Conservation (phyloP, 2,113 vertebrate species). For the Copsychus sechellarum region DNA sequence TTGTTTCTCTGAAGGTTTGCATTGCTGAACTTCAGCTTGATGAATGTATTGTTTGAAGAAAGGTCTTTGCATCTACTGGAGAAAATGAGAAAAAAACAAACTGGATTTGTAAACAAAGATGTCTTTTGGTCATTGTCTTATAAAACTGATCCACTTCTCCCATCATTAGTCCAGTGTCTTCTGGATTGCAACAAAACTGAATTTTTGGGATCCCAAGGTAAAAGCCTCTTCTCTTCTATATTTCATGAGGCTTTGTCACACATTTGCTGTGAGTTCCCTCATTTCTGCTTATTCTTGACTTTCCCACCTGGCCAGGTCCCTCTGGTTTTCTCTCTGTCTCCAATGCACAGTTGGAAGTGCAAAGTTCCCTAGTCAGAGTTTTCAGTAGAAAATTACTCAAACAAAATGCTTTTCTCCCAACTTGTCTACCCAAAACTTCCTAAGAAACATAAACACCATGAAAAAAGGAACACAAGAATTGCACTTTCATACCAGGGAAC, state of each 20-base stretch:
- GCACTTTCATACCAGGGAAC: neutral
- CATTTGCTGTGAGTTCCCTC: neutral
- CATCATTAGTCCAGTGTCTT: neutral
- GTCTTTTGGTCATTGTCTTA: neutral
- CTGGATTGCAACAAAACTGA: neutral
- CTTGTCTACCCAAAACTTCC: neutral
- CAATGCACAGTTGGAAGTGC: neutral
- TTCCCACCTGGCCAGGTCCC: neutral
- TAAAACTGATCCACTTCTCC: neutral
- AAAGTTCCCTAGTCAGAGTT: neutral
- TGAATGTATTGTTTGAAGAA: neutral
- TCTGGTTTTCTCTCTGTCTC: neutral
- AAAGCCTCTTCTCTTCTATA: neutral
- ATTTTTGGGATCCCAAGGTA: neutral
- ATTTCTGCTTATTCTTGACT: neutral
- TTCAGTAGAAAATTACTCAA: neutral
- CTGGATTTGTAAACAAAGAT: neutral
- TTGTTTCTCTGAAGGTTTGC: neutral
- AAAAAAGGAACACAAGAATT: neutral
- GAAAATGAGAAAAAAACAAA: neutral
- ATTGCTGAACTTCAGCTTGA: neutral
- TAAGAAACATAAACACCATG: neutral
- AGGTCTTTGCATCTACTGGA: neutral
- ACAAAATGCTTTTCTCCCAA: neutral
- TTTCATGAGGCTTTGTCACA: neutral